Conservation (phyloP, 2,797 vertebrate genomes). For the Ispidina lecontei region DNA sequence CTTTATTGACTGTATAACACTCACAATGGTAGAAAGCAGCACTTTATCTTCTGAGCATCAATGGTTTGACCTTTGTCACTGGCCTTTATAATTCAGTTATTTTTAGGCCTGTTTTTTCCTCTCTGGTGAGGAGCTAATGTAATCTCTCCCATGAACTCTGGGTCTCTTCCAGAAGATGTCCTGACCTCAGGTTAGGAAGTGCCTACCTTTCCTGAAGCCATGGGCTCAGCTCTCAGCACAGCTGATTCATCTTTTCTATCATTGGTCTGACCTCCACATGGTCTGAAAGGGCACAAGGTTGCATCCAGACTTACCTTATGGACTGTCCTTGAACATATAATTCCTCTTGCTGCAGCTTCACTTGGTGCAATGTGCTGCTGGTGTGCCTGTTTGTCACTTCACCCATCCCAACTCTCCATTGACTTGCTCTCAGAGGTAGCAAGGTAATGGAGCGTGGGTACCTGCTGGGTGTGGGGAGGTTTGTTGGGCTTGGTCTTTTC, state of each 20-base stretch:
- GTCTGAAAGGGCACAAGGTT: neutral
- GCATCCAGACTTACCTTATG: neutral
- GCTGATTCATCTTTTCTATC: neutral
- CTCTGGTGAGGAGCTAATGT: neutral
- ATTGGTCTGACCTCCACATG: accelerated
- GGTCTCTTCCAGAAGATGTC: neutral
- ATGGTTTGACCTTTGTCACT: neutral
- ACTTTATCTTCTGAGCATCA: constrained; percentile 1
- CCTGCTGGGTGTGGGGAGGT: neutral
- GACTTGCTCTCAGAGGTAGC: neutral
- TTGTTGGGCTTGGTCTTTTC: neutral
- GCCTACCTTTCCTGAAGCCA: neutral
- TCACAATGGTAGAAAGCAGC: neutral
- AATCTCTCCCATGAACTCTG: neutral
- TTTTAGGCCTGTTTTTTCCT: neutral
- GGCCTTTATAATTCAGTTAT: neutral
- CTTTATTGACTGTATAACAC: neutral
- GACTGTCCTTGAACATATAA: neutral
- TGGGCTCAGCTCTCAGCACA: neutral
- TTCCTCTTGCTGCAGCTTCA: neutral
- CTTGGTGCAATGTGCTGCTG: accelerated
- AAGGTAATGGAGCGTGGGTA: constrained; percentile 17
- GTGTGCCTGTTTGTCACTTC: neutral
- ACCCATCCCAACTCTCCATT: neutral
- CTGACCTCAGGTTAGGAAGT: neutral